Evolutionary conservation across 2,113 vertebrate genomes (phyloP).

Genomic region (Myrmophylax atrothorax): DNA sequence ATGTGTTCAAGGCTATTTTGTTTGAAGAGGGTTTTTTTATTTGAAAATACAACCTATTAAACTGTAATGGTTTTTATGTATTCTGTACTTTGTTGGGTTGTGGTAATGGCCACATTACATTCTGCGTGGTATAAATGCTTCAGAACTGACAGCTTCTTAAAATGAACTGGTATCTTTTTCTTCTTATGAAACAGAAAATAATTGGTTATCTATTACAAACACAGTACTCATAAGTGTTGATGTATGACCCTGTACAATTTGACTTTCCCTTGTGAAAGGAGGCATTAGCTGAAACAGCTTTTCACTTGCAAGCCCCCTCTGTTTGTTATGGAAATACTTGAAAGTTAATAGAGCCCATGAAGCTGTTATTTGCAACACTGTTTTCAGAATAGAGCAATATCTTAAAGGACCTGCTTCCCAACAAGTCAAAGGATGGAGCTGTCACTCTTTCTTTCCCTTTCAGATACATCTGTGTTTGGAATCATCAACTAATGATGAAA

Average conservation of each 20-base stretch:
- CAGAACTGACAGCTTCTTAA: neutral
- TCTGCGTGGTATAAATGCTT: neutral
- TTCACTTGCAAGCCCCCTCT: neutral
- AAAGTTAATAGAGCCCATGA: neutral
- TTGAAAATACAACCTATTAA: neutral
- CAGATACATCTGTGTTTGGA: neutral
- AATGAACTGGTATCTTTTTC: neutral
- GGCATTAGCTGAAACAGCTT: neutral
- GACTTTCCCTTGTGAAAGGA: neutral
- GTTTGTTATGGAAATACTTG: neutral
- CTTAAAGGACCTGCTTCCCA: neutral
- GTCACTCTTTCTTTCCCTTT: neutral
- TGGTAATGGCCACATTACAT: neutral
- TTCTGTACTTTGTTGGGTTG: neutral
- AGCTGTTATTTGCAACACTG: neutral
- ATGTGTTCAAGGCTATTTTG: neutral
- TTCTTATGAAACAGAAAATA: neutral
- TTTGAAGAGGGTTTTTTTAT: neutral
- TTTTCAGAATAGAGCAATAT: neutral
- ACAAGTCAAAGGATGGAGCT: neutral
- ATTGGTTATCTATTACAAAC: neutral
- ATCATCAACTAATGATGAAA: neutral
- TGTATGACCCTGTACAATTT: neutral
- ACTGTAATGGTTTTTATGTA: neutral
- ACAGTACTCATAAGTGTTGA: neutral